Evolutionary conservation across 1,140 invertebrate genomes (phyloP).

Genomic region (Diorhabda sublineata): DNA sequence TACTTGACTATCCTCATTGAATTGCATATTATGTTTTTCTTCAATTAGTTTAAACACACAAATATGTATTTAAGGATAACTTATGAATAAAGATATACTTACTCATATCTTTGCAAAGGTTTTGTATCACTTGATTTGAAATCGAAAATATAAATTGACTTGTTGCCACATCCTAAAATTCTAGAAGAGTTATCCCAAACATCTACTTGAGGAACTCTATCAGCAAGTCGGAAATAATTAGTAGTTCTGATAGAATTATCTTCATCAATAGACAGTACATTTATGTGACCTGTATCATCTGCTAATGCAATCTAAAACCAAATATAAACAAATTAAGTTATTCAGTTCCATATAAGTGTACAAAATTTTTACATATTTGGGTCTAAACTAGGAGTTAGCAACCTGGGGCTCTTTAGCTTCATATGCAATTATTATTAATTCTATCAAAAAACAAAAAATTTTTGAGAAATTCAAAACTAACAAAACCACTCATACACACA

Average conservation of each 20-base stretch:
- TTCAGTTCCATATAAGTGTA: no score
- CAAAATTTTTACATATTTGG: no score
- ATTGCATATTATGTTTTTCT: neutral
- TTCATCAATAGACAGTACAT: conserved; percentile 26
- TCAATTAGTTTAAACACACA: neutral
- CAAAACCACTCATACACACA: no score
- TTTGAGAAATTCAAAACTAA: no score
- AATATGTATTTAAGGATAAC: neutral
- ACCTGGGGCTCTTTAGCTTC: no score
- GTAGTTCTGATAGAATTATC: conserved; percentile 18
- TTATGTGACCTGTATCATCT: conserved; percentile 35
- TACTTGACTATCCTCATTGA: neutral
- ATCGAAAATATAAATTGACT: conserved; percentile 26
- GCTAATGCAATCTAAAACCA: conserved; percentile 32
- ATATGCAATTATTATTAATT: no score
- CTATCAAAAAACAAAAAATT: no score
- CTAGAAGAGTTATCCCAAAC: conserved; percentile 30
- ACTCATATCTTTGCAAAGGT: conserved; percentile 22
- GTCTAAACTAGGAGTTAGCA: no score
- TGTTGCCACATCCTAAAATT: conserved; percentile 28
- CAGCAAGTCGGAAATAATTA: conserved; percentile 25
- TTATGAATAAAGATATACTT: conserved; percentile 7
- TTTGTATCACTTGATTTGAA: conserved; percentile 22
- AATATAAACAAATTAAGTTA: no score
- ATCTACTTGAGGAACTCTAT: conserved; percentile 29